Evolutionary conservation across 2,113 vertebrate species (phyloP).

Genomic region (Jacana jacana): DNA sequence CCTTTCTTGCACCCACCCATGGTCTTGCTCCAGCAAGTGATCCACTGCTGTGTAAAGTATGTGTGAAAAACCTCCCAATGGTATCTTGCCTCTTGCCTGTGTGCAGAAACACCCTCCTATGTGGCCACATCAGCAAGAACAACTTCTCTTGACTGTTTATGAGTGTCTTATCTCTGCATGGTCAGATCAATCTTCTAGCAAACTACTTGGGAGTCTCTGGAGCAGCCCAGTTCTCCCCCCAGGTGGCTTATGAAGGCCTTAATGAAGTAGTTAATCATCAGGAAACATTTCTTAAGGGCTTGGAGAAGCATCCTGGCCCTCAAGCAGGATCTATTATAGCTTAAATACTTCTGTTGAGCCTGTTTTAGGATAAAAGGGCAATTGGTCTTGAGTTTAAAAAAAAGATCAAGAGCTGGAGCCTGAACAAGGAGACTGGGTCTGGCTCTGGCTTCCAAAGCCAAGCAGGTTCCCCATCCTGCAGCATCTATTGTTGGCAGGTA

Average conservation of each 20-base stretch:
- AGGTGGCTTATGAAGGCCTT: background rate
- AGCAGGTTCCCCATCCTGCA: background rate
- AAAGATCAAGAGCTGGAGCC: background rate
- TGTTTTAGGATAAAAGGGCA: background rate
- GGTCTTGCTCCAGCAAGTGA: background rate
- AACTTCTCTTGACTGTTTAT: background rate
- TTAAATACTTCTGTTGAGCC: background rate
- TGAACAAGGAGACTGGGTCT: background rate
- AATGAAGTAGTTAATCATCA: background rate
- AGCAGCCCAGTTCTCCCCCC: background rate
- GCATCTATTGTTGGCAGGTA: background rate
- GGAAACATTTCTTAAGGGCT: background rate
- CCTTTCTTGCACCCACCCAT: background rate
- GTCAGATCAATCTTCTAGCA: background rate
- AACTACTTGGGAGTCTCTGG: background rate
- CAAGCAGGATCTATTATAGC: background rate
- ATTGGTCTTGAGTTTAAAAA: background rate
- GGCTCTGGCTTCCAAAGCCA: background rate
- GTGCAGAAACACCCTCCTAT: fast-evolving
- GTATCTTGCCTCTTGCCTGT: too few relatives aligned
- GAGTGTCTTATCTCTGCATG: background rate
- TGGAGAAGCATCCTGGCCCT: background rate
- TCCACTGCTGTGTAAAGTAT: background rate
- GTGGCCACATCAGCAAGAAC: background rate
- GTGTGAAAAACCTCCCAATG: fast-evolving